Evolutionary conservation across 2,113 vertebrate genomes (phyloP).

Genomic region (Ptilonorhynchus violaceus): DNA sequence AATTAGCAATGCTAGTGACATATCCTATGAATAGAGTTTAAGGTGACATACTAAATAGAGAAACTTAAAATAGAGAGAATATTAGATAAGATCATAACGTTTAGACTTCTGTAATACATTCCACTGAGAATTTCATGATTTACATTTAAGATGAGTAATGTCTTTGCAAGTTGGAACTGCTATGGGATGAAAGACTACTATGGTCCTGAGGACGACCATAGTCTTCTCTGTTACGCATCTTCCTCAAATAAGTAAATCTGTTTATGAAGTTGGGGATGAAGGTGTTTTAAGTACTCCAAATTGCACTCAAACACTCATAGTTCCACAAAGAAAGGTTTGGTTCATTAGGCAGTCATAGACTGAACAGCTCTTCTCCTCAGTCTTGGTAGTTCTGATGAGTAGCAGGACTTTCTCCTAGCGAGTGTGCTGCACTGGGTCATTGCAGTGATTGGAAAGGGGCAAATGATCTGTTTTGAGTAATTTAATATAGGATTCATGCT

Average conservation of each 20-base stretch:
- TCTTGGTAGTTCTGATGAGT: neutral
- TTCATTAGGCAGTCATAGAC: neutral
- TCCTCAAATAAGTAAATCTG: neutral
- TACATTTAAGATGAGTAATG: neutral
- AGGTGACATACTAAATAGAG: neutral
- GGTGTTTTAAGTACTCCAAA: neutral
- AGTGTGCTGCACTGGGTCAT: neutral
- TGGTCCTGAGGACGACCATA: neutral
- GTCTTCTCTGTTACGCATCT: neutral
- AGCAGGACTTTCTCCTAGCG: neutral
- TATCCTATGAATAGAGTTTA: slow-evolving; percentile 12
- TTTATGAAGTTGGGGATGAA: neutral
- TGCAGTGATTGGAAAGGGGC: neutral
- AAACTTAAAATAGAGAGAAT: slow-evolving; percentile 24
- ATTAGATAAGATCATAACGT: neutral
- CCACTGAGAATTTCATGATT: neutral
- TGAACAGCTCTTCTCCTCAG: neutral
- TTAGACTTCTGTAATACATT: neutral
- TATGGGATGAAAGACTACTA: neutral
- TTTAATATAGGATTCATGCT: neutral
- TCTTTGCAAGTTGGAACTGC: neutral
- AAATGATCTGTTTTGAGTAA: neutral
- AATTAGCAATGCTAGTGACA: slow-evolving; percentile 6
- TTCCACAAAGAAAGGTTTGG: neutral
- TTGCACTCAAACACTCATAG: neutral